A percentile compares a stretch with the other conserved stretches of the same genome.
Conservation (phyloP, 2,888 invertebrate species). For the Machimus atricapillus region DNA sequence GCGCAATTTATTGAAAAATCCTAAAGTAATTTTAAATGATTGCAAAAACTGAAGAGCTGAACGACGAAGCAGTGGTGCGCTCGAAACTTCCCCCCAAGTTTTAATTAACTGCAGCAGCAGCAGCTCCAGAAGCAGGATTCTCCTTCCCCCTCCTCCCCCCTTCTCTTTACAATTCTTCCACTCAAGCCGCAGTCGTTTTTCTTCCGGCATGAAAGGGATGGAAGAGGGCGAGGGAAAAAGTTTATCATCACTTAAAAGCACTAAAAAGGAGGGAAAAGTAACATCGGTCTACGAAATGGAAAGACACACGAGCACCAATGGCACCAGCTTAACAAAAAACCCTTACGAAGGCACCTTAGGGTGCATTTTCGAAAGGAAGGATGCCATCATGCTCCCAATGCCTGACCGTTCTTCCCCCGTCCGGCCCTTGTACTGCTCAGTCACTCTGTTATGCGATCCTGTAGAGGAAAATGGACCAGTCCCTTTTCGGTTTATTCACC, state of each 20-base stretch:
- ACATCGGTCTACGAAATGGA: not conserved
- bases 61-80: not conserved
- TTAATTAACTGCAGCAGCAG: slow-evolving; percentile 16
- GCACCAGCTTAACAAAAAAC: not conserved
- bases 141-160: not conserved
- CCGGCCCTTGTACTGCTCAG: not conserved
- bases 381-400: not conserved
- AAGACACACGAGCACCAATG: not conserved
- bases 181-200: not conserved
- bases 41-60: not conserved
- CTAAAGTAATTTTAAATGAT: slow-evolving; percentile 5
- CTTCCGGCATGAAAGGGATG: not conserved
- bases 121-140: not conserved
- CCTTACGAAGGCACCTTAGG: not conserved
- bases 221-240: not conserved
- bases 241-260: slow-evolving; percentile 9
- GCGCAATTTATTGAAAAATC: slow-evolving; percentile 16
- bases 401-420: not conserved
- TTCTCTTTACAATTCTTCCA: not conserved
- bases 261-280: slow-evolving; percentile 14
- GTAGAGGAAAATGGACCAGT: not conserved
- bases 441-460: not conserved
- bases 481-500: slow-evolving; percentile 4
- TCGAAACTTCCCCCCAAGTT: slow-evolving; percentile 1
- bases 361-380: not conserved